A percentile compares a stretch with the other conserved stretches of the same genome.
Evolutionary conservation across 2,888 invertebrate species (phyloP).

Genomic region (Leucoptera coffeella): DNA sequence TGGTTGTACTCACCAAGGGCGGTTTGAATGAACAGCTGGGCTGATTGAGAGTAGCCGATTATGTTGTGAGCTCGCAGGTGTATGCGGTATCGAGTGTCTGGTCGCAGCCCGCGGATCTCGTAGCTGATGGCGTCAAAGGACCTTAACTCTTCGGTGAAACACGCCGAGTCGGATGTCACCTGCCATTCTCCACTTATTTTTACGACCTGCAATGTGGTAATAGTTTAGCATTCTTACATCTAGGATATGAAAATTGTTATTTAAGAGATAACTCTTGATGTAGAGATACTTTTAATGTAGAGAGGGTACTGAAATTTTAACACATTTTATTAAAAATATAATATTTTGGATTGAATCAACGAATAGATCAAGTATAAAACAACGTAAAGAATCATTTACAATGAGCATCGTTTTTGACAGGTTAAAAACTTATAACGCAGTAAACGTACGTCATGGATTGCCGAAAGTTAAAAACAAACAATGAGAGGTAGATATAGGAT

Average conservation of each 20-base stretch:
- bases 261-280: neutral
- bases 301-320: neutral
- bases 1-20: constrained; percentile 75
- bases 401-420: no score
- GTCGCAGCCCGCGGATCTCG: constrained; percentile 62
- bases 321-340: neutral
- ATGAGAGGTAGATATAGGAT: no score
- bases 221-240: no score
- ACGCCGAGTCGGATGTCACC: constrained; percentile 43
- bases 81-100: constrained; percentile 79
- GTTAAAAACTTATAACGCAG: no score
- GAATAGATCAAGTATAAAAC: no score
- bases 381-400: no score
- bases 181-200: constrained; percentile 65
- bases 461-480: no score
- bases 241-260: neutral
- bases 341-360: no score
- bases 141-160: constrained; percentile 54
- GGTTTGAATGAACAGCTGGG: constrained; percentile 75
- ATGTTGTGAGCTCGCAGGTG: constrained; percentile 80
- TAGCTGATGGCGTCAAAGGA: constrained; percentile 58
- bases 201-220: constrained; percentile 40
- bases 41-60: constrained; percentile 76
- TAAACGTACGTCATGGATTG: no score
- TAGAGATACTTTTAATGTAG: neutral